Base-by-base conservation (phyloP, 2,113 vertebrate genomes). In the Oncorhynchus gorbuscha region DNA sequence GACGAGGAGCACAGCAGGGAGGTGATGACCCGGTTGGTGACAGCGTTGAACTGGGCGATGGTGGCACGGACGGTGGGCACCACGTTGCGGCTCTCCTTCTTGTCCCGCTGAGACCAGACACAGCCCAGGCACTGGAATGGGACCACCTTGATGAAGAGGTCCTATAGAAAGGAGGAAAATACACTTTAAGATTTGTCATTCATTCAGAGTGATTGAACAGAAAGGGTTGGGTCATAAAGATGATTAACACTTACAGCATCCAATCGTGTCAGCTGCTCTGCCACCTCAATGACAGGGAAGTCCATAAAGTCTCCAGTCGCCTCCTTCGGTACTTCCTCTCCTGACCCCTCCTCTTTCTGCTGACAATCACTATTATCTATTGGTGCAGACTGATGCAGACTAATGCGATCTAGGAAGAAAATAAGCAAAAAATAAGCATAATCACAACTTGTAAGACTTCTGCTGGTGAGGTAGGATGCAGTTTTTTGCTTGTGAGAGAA, bases 21-120 rank as follows among this genome's bases (percentile, higher is more conserved):
- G 70, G 93, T 93, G 88, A 95, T 94, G 83, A 97, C 95, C 8
- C 93, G 90, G 85, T 95, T 93, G 1, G 94, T 95, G 84, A 97
- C 90, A 0, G 89, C 75, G 75, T 97, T 97, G 86, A 97, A 97
- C 90, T 97, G 96, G 68, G 93, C 90, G 61, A 97, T 95, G 1
- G 96, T 97, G 89, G 96, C 96, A 0, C 95, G 93, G 77, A 97
- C 93, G 0, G 89, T 95, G 0, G 95, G 91, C 0, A 93, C 92
- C 24, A 91, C 62, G 72, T 90, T 89, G 1, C 83, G 77, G n/a
- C 94, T 94, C 76, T 94, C 94, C 0, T 95, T 95, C 85, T 95
- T 95, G 90, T 96, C 96, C 0, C 96, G 90, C 72, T 96, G 96
- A 1, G 96, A 97, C 96, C 96, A 97, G 81, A 97, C 79, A 1